Conservation (phyloP, 2,797 vertebrate genomes). For the Coilia nasus region DNA sequence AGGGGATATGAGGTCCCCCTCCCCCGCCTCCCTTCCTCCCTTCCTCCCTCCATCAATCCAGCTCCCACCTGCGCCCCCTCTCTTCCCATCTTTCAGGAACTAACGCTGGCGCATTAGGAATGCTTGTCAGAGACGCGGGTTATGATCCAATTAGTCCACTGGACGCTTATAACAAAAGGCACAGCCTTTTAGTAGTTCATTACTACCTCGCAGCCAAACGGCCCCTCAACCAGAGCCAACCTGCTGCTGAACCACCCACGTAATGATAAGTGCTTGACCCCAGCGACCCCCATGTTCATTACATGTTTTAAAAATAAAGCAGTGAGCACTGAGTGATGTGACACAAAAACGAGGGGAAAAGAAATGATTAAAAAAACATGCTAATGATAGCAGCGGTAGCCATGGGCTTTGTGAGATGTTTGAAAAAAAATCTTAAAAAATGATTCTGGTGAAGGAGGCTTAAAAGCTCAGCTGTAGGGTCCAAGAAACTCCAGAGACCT, state of each 20-base stretch:
- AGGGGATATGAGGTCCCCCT: neutral
- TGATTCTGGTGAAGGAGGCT: neutral
- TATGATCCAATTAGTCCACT: neutral
- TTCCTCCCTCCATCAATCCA: neutral
- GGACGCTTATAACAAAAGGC: neutral
- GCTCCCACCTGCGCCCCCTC: neutral
- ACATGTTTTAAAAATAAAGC: conserved; percentile 6
- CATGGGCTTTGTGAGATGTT: neutral
- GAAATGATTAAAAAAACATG: neutral
- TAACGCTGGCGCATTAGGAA: neutral
- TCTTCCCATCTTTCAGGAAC: neutral
- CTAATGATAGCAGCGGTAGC: conserved; percentile 1
- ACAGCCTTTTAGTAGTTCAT: neutral
- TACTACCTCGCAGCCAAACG: neutral
- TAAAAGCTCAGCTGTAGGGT: neutral
- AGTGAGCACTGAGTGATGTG: neutral
- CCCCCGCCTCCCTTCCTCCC: neutral
- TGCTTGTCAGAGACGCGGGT: neutral
- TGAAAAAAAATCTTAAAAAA: neutral
- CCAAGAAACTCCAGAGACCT: neutral
- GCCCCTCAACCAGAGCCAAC: neutral
- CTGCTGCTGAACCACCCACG: neutral
- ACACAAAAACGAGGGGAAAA: neutral
- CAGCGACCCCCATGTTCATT: neutral
- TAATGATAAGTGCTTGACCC: conserved; percentile 3